Base-by-base conservation (phyloP, 2,113 vertebrate species). In the Boulengeromyrus knoepffleri region DNA sequence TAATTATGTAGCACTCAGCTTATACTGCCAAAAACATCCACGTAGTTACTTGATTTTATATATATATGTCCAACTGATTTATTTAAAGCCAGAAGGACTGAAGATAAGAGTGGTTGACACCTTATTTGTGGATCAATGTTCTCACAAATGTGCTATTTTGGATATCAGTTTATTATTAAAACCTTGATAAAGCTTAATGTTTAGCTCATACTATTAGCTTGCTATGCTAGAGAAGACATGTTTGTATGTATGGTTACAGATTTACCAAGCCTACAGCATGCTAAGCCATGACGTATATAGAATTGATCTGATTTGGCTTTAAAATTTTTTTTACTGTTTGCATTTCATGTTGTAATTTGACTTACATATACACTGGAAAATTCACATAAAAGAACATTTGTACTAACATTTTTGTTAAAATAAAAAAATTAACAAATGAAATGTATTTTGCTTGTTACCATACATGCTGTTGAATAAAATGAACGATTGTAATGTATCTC, bases 1-100 rank as follows among this genome's bases (percentile, higher is more conserved):
- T 21, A 21, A 13, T 80, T 91, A 93, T 93, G 94, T 95, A 95
- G 93, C 93, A 91, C 74, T 92, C 93, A 94, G 95, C 94, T 89
- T 92, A 92, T 93, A 95, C 95, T 96, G 95, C 95, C 95, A 31
- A 56, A 47, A 49, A 47, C 36, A 89, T 87, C n/a, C 47, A 74
- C 36, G 1, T 83, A 52, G 15, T 13, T 74, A 89, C 24, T 88
- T 74, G 56, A 47, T 46, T 52, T 52, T 4, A 17, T 31, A 31
- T 31, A 31, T 31, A 31, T 31, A 31, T 31, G 27, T 31, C 6
- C 39, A 27, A 4, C 45, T 86, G 46, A 47, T 86, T 84, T 87
- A 19, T 31, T 58, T 21, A 56, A 56, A 88, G 15, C 13, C 31
- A 15, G 62, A 70, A 70, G 62, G n/a, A 70, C 62, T 27, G 62